These are phyloP conservation scores for Cataglyphis cursor DNA, from an alignment of 2,888 invertebrate genomes.

Conservation along the genomic window DNA sequence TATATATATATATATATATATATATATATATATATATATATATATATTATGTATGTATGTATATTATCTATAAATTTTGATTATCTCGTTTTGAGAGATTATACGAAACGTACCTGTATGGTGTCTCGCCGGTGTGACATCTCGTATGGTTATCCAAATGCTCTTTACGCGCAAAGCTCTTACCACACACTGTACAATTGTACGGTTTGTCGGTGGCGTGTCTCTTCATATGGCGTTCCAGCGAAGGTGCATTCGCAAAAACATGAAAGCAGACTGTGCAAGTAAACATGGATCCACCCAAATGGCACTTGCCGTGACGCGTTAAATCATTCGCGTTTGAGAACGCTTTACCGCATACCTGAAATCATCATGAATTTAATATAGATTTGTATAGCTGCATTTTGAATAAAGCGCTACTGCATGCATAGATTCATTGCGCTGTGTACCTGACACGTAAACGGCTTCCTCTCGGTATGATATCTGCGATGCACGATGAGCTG, in stretches of 20 bases:
- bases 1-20: not conserved
- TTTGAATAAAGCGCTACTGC: not conserved
- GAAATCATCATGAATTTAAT: conserved; percentile 69
- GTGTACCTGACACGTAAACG: conserved; percentile 90
- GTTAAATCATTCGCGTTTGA: conserved; percentile 93
- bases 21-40: too few species aligned
- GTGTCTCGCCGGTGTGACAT: conserved; percentile 94
- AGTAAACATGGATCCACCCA: conserved; percentile 92
- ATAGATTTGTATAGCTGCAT: not conserved
- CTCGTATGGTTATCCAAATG: conserved; percentile 95
- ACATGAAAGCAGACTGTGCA: conserved; percentile 92
- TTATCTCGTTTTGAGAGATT: not conserved
- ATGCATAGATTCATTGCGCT: not conserved
- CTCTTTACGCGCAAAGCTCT: conserved; percentile 95
- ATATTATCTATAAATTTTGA: not conserved
- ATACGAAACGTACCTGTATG: conserved; percentile 89
- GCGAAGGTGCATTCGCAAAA: conserved; percentile 90
- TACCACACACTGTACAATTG: conserved; percentile 94
- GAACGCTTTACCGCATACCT: conserved; percentile 95
- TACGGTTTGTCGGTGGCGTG: conserved; percentile 95
- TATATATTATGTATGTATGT: too few species aligned
- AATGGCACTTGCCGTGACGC: conserved; percentile 94
- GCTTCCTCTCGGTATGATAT: conserved; percentile 95
- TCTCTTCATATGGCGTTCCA: conserved; percentile 93
- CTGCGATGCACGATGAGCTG: conserved; percentile 95